phyloP scores from a whole-genome alignment of 1,140 invertebrate species.

The Lasioglossum albipes region DNA sequence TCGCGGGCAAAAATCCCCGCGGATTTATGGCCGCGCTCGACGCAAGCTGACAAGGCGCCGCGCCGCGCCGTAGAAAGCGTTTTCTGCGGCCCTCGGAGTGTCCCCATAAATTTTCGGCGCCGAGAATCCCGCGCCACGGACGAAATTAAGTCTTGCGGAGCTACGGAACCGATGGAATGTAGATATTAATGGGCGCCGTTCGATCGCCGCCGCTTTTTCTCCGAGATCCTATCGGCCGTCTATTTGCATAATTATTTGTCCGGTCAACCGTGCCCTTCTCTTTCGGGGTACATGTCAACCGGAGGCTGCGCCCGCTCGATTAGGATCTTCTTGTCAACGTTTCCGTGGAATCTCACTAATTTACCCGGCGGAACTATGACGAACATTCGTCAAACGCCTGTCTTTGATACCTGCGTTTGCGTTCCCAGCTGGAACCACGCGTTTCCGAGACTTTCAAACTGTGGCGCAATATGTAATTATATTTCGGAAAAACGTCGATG shows the following conservation, averaged over 20 bases:
- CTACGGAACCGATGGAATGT: constrained; percentile 29
- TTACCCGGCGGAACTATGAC: background rate
- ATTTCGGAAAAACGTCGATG: too few species aligned
- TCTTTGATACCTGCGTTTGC: background rate
- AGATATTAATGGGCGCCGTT: constrained; percentile 22
- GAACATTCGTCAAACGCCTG: background rate
- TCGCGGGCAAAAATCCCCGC: background rate
- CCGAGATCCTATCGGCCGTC: constrained; percentile 20
- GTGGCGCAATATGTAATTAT: too few species aligned
- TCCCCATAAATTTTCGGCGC: constrained; percentile 37
- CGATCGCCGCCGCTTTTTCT: constrained; percentile 25
- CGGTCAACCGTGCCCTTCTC: constrained; percentile 11
- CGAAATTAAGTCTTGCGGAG: constrained; percentile 33
- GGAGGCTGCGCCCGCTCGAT: background rate
- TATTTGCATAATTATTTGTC: constrained; percentile 47
- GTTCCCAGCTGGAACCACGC: background rate
- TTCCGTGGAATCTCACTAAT: background rate
- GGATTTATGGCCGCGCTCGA: constrained; percentile 19
- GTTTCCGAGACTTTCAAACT: too few species aligned
- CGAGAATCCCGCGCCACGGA: constrained; percentile 13
- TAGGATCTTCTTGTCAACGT: constrained; percentile 8
- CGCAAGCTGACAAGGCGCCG: background rate
- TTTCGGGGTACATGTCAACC: background rate
- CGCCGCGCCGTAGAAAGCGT: constrained; percentile 9
- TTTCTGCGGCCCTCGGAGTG: constrained; percentile 2